Conservation (phyloP, 2,113 vertebrate species). For the Mastomys natalensis region DNA sequence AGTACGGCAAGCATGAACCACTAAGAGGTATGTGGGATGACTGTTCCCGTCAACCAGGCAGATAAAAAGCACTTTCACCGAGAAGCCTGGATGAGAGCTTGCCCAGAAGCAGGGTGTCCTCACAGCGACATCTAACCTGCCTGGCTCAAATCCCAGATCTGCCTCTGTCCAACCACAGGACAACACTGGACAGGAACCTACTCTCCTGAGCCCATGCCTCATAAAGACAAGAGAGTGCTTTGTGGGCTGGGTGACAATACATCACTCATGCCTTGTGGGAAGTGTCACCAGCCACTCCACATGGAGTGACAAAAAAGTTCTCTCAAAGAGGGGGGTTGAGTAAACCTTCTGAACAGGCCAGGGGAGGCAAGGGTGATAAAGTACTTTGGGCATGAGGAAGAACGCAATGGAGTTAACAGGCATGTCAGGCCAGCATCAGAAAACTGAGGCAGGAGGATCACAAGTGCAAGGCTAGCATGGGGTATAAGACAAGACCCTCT, state of each 20-base stretch:
- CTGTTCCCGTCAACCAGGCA: not conserved
- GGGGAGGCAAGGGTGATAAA: not conserved
- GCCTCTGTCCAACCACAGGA: not conserved
- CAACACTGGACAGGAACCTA: not conserved
- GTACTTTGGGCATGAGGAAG: not conserved
- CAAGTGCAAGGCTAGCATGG: not conserved
- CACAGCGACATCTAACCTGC: not conserved
- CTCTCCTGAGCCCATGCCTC: not conserved
- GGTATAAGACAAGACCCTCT: not conserved
- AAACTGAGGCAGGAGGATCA: not conserved
- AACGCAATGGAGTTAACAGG: not conserved
- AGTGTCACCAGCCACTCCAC: not conserved
- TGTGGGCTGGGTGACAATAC: not conserved
- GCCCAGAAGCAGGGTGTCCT: not conserved
- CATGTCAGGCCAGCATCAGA: not conserved
- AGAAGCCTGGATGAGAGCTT: not conserved
- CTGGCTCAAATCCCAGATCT: not conserved
- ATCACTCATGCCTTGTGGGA: not conserved
- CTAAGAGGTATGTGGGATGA: not conserved
- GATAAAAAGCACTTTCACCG: not conserved
- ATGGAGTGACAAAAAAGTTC: not conserved
- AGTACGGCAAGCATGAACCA: fast-evolving
- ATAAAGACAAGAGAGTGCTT: not conserved
- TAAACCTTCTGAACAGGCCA: not conserved
- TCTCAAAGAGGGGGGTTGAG: not conserved